Evolutionary conservation across 1,140 invertebrate species (phyloP), one percentile per base, ranked within the genome.

Genomic region (Calliopsis andreniformis): DNA sequence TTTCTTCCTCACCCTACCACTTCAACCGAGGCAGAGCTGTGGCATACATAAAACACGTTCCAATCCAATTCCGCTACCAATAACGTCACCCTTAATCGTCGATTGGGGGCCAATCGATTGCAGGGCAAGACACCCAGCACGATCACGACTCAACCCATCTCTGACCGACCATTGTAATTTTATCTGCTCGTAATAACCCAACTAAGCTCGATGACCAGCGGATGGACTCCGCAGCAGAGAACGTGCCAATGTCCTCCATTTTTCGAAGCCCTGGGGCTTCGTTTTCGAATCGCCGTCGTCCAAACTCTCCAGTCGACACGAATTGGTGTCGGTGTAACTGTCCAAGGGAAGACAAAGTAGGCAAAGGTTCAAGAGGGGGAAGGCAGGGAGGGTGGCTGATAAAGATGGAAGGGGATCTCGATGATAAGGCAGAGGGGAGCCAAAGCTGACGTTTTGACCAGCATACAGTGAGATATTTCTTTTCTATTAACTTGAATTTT

Each of bases 241-340:
- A 58, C n/a, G n/a, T 30, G 23, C 43, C 18, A 18, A 35, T 23
- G 35, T 64, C 7, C 70, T 8, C 28, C 66, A 58, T 30, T 56
- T 72, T 56, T 18, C 14, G 39, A 28, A 28, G 39, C 49, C 49
- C 3, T 8, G 20, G 35, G 28, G 25, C 20, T 16, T 10, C 16
- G 5, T 1, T 35, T 30, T 42, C 2, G 30, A 16, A 61, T 63
- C 49, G 10, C 39, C 49, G 25, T 28, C 8, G 23, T 23, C 28
- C 23, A 3, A 12, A 28, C 18, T 1, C 25, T 8, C 3, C 4
- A 5, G 3, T 16, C 58, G n/a, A 3, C 62, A 79, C 71, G 66
- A 80, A 64, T 66, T 70, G 59, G 59, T 55, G 77, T 66, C 78
- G 64, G 45, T 80, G 78, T 82, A 76, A 70, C 43, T 73, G 68